Evolutionary conservation across 2,797 vertebrate species (phyloP).

Genomic region (Alca torda): DNA sequence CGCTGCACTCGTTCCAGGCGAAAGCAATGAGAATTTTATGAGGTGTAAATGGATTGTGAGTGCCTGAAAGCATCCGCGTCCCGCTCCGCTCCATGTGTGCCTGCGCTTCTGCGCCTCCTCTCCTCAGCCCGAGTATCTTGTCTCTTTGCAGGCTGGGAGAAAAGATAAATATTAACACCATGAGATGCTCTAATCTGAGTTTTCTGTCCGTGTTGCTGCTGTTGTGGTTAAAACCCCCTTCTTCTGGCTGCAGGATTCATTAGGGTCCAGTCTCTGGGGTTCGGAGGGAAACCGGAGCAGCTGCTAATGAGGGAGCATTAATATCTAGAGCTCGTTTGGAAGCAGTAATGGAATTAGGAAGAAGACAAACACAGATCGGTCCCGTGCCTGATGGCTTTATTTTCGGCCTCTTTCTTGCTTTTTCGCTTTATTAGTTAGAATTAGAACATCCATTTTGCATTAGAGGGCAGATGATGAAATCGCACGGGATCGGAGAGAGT

Average conservation of each 20-base stretch:
- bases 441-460: slow-evolving; percentile 51
- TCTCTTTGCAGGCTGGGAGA: not conserved
- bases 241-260: slow-evolving; percentile 31
- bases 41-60: slow-evolving; percentile 54
- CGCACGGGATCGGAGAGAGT: not conserved
- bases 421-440: slow-evolving; percentile 36
- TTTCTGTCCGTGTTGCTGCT: not conserved
- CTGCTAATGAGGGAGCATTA: slow-evolving; percentile 40
- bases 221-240: slow-evolving; percentile 14
- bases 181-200: not conserved
- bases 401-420: slow-evolving; percentile 22
- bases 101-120: not conserved
- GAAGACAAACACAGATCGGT: slow-evolving; percentile 36
- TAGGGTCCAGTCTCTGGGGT: slow-evolving; percentile 31
- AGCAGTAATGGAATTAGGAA: slow-evolving; percentile 58
- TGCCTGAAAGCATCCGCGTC: not conserved
- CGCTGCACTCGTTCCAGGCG: slow-evolving; percentile 18
- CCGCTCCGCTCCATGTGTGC: fast-evolving
- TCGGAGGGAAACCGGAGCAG: slow-evolving; percentile 40
- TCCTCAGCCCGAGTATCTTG: not conserved
- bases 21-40: slow-evolving; percentile 58
- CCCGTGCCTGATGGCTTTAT: slow-evolving; percentile 51
- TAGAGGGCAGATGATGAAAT: slow-evolving; percentile 36
- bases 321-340: slow-evolving; percentile 31
- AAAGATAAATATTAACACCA: not conserved